Evolutionary conservation across 2,888 invertebrate genomes (phyloP).

Genomic region (Lottia gigantea): DNA sequence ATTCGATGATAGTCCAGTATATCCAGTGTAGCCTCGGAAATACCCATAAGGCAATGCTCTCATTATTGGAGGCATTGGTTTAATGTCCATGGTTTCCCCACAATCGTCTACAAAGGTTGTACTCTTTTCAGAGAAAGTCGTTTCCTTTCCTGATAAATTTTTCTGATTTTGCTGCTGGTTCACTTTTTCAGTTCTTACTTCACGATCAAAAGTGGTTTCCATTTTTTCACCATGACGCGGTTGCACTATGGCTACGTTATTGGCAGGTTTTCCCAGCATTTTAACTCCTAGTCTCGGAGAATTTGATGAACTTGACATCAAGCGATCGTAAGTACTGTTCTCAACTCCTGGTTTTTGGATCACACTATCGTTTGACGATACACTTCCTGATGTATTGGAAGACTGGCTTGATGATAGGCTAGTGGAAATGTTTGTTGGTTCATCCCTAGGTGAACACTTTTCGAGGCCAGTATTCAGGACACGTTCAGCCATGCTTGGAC

Average conservation of each 20-base stretch:
- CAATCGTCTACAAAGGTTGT: constrained; percentile 70
- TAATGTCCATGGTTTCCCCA: constrained; percentile 78
- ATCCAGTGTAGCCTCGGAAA: constrained; percentile 50
- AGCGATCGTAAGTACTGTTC: background rate
- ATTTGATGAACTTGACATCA: constrained; percentile 33
- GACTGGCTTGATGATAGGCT: constrained; percentile 19
- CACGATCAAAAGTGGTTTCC: constrained; percentile 64
- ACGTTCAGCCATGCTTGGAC: background rate
- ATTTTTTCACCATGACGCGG: constrained; percentile 61
- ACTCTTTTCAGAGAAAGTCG: constrained; percentile 69
- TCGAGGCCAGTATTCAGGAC: too few relatives aligned
- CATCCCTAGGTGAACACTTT: background rate
- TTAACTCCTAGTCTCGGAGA: constrained; percentile 59
- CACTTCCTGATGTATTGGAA: constrained; percentile 36
- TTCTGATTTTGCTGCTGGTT: constrained; percentile 28
- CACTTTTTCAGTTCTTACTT: constrained; percentile 58
- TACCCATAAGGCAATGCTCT: constrained; percentile 62
- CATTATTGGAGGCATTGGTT: constrained; percentile 90
- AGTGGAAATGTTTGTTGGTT: background rate
- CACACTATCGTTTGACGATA: constrained; percentile 61
- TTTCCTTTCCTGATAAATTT: constrained; percentile 44
- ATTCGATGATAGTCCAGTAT: constrained; percentile 45
- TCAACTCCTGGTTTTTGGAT: constrained; percentile 40
- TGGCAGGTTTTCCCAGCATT: constrained; percentile 51
- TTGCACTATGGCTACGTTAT: constrained; percentile 59